Base-by-base conservation (phyloP, 2,113 vertebrate species). In the Limanda limanda region DNA sequence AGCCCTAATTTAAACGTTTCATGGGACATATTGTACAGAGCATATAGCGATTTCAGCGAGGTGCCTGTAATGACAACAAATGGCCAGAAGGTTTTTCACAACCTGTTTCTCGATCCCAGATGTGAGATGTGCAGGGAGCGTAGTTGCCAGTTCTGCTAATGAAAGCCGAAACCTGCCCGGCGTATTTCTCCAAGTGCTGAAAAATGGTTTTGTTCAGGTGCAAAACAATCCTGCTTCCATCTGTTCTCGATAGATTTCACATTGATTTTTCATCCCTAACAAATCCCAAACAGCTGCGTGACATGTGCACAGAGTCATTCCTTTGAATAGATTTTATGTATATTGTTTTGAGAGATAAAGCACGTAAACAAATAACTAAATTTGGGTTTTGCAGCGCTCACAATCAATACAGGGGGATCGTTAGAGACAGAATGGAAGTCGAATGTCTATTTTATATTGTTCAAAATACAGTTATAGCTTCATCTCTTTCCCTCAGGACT, bases 221-320 rank as follows among this genome's bases (percentile, higher is more conserved):
- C 76, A 73, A 82, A 79, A 62, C 37, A 75, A 76, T 37, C 56
- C 64, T 12, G 52, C 31, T 74, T 64, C 84, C 81, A 84, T 84
- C 83, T 86, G 75, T 71, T 76, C 54, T 35, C 17, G 18, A 78
- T 68, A 66, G 47, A 89, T 82, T 76, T 71, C 58, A 83, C 70
- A 86, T 88, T 76, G 78, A 86, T 86, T 87, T 89, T 79, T 74
- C 60, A 15, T 51, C 60, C 21, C 40, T 51, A 54, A 58, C 61
- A 74, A 74, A 83, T 61, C 68, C 65, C 55, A 58, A 83, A 76
- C 81, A 77, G 81, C 55, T 66, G 71, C 61, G 59, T 63, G 60
- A 51, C 77, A 79, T 61, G 63, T 48, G 62, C 52, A 71, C 86
- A 71, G 10, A 51, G 24, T 78, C 70, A 69, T 78, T 70, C 56